Base-by-base conservation (phyloP, 2,888 invertebrate species). In the Thymelicus sylvestris region DNA sequence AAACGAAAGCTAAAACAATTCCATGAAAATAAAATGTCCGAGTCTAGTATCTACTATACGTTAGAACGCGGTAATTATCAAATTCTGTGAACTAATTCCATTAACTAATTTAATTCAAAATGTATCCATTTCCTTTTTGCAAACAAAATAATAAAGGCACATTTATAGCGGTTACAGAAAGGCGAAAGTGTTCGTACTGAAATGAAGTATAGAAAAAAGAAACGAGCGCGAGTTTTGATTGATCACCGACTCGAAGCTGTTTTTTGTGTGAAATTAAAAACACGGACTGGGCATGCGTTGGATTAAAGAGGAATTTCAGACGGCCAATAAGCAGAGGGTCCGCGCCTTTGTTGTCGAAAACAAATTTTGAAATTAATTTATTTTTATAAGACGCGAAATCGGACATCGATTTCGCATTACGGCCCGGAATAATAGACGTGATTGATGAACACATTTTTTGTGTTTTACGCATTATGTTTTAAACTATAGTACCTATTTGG, bases 241-340 rank as follows among this genome's bases (percentile, higher is more conserved):
- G 93, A 93, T 93, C 93, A 93, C 93, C 93, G 84, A 87, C 85
- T 88, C 87, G 78, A 80, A 86, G 86, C 85, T 79, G 86, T 87
- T 93, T 91, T 92, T 93, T 93, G 90, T 91, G 89, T 90, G 89
- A 91, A 93, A 93, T 93, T 93, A 93, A 92, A 93, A 92, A 92
- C 88, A 83, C 85, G 88, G 83, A 87, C 83, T 88, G 88, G 85
- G 88, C 90, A 89, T 90, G 88, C 90, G 88, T 88, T 85, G 92
- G 90, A 92, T 92, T 90, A 88, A 89, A 88, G 87, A 90, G 87
- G 89, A 92, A 92, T 92, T 90, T 87, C 86, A 83, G 85, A 83
- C 81, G 80, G 82, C 85, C 84, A 86, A 86, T 85, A 86, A 86
- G 84, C 85, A 84, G 81, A 82, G 83, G 85, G 84, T 78, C 78